Base-by-base conservation (phyloP, 2,888 invertebrate genomes). In the Flexamia atlantica region DNA sequence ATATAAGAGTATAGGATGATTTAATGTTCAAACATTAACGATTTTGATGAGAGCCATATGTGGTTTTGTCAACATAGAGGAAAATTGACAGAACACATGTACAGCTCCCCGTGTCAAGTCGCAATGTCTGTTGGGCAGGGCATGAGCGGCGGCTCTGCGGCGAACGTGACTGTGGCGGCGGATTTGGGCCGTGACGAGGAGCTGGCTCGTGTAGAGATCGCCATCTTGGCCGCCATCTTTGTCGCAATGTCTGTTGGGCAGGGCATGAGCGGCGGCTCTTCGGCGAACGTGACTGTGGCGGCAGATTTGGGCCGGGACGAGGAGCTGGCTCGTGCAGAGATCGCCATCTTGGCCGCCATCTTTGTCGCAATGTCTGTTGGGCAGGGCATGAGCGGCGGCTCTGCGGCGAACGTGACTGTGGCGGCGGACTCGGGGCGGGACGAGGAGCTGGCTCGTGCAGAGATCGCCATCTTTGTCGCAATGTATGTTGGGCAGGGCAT, bases 131-230 rank as follows among this genome's bases (percentile, higher is more conserved):
- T n/a, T n/a, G n/a, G n/a, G n/a, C n/a, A 53, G 53, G 23, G 2
- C 3, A 53, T 53, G 53, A 53, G 3, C 20, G 53, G 46, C 46
- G 12, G 46, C 17, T 32, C n/a, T 5, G 70, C 42, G 72, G 10
- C 50, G 17, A 76, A 76, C 50, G 23, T 23, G 17, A 84, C 76
- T 46, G 32, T 72, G 14, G 42, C 64, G 7, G 42, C 50, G 14
- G 82, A 76, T 25, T 32, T 50, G 10, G 82, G 28, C 0, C 57
- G 93, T 40, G 92, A 94, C 88, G 93, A 93, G 87, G 89, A 90
- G 72, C 89, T 94, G 82, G 94, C 93, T 0, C 90, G 90, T 86
- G 91, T 93, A 83, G 94, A 94, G 89, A 91, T 94, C 25, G 91
- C 91, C 1, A 91, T 93, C 0, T 90, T 93, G 81, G 91, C 92